Evolutionary conservation across 2,113 vertebrate genomes (phyloP).

Genomic region (Thinocorus orbignyianus): DNA sequence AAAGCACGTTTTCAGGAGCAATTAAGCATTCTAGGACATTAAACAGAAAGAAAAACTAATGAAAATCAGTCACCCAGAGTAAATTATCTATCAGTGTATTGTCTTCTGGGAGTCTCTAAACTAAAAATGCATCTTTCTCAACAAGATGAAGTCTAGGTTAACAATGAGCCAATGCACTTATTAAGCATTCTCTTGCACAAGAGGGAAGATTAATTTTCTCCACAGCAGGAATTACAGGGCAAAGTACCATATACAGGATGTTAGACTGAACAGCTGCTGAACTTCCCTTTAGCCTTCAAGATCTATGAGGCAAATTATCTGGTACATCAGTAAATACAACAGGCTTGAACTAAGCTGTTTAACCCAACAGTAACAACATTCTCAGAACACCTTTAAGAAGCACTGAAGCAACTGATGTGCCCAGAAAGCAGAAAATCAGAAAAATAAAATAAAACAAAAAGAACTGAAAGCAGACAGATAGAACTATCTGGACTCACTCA

Average conservation of each 20-base stretch:
- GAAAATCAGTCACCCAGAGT: neutral
- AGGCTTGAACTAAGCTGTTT: neutral
- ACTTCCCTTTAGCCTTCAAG: neutral
- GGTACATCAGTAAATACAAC: neutral
- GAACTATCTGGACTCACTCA: neutral
- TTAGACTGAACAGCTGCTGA: neutral
- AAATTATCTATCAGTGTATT: neutral
- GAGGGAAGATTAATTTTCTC: neutral
- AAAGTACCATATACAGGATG: neutral
- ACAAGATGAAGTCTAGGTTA: neutral
- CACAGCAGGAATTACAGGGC: neutral
- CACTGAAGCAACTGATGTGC: neutral
- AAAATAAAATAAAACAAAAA: neutral
- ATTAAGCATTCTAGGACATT: neutral
- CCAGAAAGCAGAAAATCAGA: neutral
- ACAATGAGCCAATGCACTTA: neutral
- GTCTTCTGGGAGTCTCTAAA: neutral
- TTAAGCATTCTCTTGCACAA: neutral
- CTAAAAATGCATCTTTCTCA: neutral
- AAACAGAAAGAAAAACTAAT: neutral
- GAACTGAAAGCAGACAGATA: neutral
- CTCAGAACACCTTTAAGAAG: neutral
- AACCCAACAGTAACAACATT: neutral
- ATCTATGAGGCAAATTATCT: neutral
- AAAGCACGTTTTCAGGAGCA: neutral